Percentiles rank a stretch among this genome's conserved stretches.
These are phyloP conservation scores for Pteronotus mesoamericanus DNA, from an alignment of 2,797 vertebrate genomes.

Conservation along the genomic window DNA sequence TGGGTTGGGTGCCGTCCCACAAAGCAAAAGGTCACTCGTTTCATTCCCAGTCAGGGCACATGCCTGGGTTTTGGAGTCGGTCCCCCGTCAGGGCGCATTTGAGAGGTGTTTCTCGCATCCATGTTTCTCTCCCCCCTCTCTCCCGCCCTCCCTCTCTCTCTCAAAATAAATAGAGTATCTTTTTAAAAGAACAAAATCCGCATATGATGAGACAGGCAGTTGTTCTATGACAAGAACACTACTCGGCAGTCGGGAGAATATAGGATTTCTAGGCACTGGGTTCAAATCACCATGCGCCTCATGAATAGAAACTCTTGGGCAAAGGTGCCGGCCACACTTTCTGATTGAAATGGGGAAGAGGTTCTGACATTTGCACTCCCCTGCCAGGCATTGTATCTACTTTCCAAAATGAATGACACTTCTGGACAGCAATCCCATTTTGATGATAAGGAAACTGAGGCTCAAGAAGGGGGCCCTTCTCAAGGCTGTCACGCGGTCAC, in stretches of 20 bases:
- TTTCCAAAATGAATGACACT: background rate
- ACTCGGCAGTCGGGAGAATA: background rate
- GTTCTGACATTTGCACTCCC: background rate
- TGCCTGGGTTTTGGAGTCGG: background rate
- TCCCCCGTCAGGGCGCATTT: background rate
- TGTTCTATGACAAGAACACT: background rate
- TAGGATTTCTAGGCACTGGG: slow-evolving; percentile 16
- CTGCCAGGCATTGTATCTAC: background rate
- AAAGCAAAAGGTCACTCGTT: background rate
- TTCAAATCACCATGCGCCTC: background rate
- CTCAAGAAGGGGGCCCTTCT: background rate
- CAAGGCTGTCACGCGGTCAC: background rate
- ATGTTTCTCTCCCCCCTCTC: too few species aligned
- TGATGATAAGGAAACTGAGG: background rate
- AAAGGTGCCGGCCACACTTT: background rate
- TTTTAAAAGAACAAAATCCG: background rate
- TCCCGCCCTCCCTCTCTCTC: background rate
- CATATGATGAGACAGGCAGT: background rate
- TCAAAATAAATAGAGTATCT: background rate
- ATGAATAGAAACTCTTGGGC: background rate
- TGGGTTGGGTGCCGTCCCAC: background rate
- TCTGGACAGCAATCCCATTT: background rate
- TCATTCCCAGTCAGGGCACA: background rate
- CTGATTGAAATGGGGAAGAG: background rate
- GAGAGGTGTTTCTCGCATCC: background rate